phyloP scores from a whole-genome alignment of 2,797 vertebrate species.

The Pseudochaenichthys georgianus region DNA sequence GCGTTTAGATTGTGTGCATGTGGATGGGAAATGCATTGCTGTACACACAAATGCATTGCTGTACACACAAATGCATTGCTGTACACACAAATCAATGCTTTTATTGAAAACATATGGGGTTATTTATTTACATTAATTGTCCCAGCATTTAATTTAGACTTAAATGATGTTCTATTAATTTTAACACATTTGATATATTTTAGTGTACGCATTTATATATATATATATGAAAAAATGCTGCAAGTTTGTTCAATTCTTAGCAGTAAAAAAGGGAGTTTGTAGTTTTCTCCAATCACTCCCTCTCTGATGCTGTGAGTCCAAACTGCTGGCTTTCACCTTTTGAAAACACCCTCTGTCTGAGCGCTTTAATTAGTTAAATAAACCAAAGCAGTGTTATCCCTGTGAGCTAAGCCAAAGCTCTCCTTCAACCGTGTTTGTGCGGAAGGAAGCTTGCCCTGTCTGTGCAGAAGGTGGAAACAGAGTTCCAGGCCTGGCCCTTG shows the following conservation, averaged over 20 bases:
- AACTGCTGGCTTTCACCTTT: constrained; percentile 49
- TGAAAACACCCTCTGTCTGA: constrained; percentile 61
- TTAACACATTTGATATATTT: not conserved
- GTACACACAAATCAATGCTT: too few relatives aligned
- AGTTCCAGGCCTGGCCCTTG: constrained; percentile 73
- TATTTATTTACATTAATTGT: not conserved
- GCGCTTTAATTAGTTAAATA: constrained; percentile 81
- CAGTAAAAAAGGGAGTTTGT: constrained; percentile 22
- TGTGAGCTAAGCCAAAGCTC: constrained; percentile 60
- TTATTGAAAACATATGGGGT: not conserved
- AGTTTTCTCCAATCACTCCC: too few relatives aligned
- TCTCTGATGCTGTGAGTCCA: constrained; percentile 30
- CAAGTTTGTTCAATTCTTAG: constrained; percentile 8
- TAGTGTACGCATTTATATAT: too few relatives aligned
- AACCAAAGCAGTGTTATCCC: constrained; percentile 69
- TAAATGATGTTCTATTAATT: not conserved
- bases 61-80: not conserved
- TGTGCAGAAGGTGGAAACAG: constrained; percentile 68
- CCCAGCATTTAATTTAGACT: not conserved
- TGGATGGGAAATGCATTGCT: not conserved
- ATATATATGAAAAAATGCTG: constrained; percentile 9
- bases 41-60: not conserved
- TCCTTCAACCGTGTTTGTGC: constrained; percentile 67
- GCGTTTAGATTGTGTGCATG: not conserved
- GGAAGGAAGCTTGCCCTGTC: constrained; percentile 73